Base-by-base conservation (phyloP, 2,113 vertebrate genomes). In the Notechis scutatus region DNA sequence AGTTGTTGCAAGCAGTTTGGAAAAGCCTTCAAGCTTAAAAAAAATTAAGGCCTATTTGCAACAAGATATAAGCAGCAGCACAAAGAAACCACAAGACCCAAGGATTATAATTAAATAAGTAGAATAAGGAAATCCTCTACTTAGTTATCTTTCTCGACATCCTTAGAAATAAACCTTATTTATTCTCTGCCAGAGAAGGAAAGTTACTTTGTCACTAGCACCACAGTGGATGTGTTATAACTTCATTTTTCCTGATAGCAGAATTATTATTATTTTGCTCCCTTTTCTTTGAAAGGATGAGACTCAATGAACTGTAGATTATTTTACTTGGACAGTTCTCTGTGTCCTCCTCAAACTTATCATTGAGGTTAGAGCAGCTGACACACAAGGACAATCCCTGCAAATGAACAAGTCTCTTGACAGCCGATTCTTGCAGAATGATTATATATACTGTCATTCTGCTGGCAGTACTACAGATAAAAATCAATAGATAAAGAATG, bases 361-460 rank as follows among this genome's bases (percentile, higher is more conserved):
- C 59, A 88, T 87, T 93, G 86, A 81, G 0, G 29, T 93, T 26
- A 95, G 92, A 94, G 10, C 0, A 88, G 93, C 92, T 5, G 0
- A 81, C 90, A 91, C 4, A 23, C 8, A 45, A n/a, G 9, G 81
- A 39, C 64, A 91, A 39, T 93, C 14, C 91, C 10, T 87, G 39
- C 42, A 56, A 88, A 20, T 8, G 90, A 95, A 14, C 55, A 93
- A 92, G 90, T 56, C 23, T 34, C 18, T 50, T 87, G 57, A 59
- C 23, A 88, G 50, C 14, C 23, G 91, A 0, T 14, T 26, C 45
- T 56, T 85, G 91, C 90, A 93, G 64, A 9, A 91, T 39, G 11
- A 50, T 23, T 94, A 93, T 90, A 92, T 95, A 95, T 88, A 85
- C 26, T n/a, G 26, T 55, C 87, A 74, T 10, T 88, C 50, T 15